Conservation (phyloP, 2,888 invertebrate genomes). For the Synanthedon andrenaeformis region DNA sequence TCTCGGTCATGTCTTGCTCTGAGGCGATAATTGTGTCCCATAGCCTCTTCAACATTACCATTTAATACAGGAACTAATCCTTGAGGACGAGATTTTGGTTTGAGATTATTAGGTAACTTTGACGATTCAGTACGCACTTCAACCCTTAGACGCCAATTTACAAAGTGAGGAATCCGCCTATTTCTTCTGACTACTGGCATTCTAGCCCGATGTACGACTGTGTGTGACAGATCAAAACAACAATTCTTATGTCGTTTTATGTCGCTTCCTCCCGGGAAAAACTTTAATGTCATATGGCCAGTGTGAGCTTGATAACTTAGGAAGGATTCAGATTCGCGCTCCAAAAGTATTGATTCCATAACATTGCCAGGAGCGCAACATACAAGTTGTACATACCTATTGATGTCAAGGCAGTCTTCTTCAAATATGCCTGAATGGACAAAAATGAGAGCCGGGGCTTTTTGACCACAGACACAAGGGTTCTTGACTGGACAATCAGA, state of each 20-base stretch:
- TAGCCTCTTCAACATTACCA: not conserved
- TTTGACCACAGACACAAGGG: not conserved
- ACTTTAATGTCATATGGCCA: not conserved
- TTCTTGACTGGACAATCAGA: not conserved
- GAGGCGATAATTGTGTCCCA: too few relatives aligned
- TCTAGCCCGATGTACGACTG: not conserved
- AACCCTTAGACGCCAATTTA: not conserved
- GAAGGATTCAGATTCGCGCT: not conserved
- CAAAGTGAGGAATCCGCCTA: not conserved
- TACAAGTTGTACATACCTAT: not conserved
- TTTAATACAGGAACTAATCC: not conserved
- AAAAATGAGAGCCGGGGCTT: not conserved
- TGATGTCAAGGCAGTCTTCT: not conserved
- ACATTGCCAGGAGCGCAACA: not conserved
- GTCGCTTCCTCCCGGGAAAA: not conserved
- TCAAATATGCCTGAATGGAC: not conserved
- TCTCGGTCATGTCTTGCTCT: too few relatives aligned
- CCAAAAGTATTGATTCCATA: not conserved
- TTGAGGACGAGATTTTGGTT: too few relatives aligned
- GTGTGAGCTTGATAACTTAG: not conserved
- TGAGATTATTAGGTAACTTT: not conserved
- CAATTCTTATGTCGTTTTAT: not conserved
- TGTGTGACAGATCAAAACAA: not conserved
- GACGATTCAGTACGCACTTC: not conserved
- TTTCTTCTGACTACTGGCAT: not conserved